Evolutionary conservation across 2,113 vertebrate species (phyloP).

Genomic region (Baryphthengus martii): DNA sequence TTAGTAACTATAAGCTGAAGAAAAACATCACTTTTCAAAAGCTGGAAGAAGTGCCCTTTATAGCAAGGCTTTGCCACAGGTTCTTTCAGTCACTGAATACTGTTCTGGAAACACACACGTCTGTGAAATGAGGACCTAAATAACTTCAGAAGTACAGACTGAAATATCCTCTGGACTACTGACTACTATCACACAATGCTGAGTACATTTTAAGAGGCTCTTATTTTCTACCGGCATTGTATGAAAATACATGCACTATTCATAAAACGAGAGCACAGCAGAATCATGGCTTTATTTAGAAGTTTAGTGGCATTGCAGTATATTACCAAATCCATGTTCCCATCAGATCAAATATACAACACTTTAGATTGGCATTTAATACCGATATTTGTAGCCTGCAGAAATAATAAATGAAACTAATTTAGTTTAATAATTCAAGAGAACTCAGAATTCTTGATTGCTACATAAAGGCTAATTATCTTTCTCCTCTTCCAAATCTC

Average conservation of each 20-base stretch:
- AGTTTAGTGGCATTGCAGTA: background rate
- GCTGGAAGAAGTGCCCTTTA: background rate
- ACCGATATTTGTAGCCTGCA: constrained; percentile 57
- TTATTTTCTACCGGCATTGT: background rate
- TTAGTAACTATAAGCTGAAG: background rate
- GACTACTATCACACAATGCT: background rate
- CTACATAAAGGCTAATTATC: constrained; percentile 60
- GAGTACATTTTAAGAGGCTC: background rate
- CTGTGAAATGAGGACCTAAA: background rate
- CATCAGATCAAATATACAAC: constrained; percentile 44
- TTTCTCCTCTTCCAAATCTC: background rate
- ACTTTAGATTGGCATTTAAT: constrained; percentile 55
- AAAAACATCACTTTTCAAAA: background rate
- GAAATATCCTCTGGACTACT: background rate
- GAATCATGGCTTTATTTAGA: background rate
- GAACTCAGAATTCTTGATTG: constrained; percentile 54
- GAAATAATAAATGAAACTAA: constrained; percentile 73
- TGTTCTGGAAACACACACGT: background rate
- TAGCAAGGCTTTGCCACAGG: background rate
- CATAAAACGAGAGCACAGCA: background rate
- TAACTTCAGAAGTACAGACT: background rate
- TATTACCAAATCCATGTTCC: background rate
- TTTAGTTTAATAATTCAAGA: constrained; percentile 73
- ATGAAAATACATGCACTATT: background rate
- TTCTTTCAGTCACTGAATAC: background rate